Percentiles rank a stretch among this genome's conserved stretches.
Conservation (phyloP, 2,113 vertebrate genomes). For the Grus americana region DNA sequence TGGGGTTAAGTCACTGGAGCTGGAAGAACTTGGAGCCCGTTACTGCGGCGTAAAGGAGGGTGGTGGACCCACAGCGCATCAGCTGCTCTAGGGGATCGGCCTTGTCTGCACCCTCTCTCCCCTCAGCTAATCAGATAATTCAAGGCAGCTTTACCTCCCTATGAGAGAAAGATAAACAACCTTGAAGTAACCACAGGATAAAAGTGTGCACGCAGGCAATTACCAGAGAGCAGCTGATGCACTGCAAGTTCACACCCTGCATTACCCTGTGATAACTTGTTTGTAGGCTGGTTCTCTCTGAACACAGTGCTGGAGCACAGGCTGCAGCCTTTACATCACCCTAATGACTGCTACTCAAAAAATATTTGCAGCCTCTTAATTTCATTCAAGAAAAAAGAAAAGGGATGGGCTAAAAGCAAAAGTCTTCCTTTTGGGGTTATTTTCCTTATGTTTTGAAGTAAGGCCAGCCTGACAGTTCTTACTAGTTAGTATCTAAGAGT, state of each 20-base stretch:
- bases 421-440: constrained; percentile 43
- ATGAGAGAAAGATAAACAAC: background rate
- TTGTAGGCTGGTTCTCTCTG: background rate
- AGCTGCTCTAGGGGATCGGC: background rate
- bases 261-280: constrained; percentile 12
- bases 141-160: background rate
- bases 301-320: background rate
- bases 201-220: background rate
- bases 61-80: background rate
- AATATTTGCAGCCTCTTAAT: constrained; percentile 43
- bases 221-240: background rate
- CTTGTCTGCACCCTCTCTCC: background rate
- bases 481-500: constrained; percentile 51
- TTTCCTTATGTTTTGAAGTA: constrained; percentile 68
- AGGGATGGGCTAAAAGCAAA: constrained; percentile 12
- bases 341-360: background rate
- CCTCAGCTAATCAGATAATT: background rate
- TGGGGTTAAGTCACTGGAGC: background rate
- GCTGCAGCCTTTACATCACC: background rate
- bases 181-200: background rate
- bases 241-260: background rate
- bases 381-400: constrained; percentile 43
- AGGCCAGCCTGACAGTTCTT: constrained; percentile 57
- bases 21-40: background rate
- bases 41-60: background rate